Percentiles rank a stretch among this genome's conserved stretches.
Evolutionary conservation across 2,888 invertebrate genomes (phyloP).

Genomic region (Caenorhabditis uteleia): DNA sequence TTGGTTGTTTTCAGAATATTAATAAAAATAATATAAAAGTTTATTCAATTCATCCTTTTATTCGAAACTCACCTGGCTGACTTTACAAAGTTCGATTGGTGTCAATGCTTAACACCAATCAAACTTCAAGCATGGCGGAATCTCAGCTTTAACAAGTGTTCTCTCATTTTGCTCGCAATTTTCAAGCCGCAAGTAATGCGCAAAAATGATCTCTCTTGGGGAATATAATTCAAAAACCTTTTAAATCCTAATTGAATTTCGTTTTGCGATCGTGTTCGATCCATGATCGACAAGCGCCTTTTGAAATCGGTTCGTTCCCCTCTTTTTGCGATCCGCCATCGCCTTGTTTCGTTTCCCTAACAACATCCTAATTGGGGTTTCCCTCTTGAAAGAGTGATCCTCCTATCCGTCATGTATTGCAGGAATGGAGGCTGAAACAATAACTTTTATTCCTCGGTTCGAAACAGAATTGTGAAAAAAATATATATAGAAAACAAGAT

Average conservation of each 20-base stretch:
- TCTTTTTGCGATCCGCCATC: not conserved
- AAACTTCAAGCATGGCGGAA: no score
- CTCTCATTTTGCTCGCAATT: no score
- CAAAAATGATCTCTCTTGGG: no score
- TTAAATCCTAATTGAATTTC: no score
- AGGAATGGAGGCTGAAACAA: slow-evolving; percentile 41
- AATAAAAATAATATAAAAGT: not conserved
- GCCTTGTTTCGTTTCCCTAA: not conserved
- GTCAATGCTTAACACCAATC: no score
- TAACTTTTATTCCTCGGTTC: slow-evolving; percentile 29
- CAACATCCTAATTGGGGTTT: not conserved
- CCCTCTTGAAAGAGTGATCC: slow-evolving; percentile 12
- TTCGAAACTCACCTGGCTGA: slow-evolving; percentile 25
- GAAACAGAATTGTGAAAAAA: slow-evolving; percentile 28
- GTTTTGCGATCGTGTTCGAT: no score
- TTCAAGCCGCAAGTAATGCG: no score
- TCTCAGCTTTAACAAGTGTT: no score
- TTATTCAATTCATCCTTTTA: not conserved
- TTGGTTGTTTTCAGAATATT: not conserved
- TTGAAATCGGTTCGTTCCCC: no score
- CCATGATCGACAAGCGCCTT: not conserved
- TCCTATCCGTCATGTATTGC: slow-evolving; percentile 32
- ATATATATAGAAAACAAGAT: slow-evolving; percentile 9
- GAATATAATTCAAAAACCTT: no score
- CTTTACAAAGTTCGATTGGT: no score